Evolutionary conservation across 2,888 invertebrate species (phyloP).

Genomic region (Ceratothoa steindachneri): DNA sequence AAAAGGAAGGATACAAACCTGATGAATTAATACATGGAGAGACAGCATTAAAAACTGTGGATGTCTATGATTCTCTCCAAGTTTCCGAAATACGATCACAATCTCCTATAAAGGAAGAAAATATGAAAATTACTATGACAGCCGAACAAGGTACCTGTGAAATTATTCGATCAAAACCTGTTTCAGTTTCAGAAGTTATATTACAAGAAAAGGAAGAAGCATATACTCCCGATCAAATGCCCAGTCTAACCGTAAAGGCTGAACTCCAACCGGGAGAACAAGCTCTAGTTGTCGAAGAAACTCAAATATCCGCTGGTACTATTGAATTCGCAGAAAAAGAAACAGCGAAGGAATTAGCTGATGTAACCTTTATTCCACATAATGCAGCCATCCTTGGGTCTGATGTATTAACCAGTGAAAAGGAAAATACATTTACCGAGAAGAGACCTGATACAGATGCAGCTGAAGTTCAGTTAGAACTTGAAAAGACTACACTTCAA

Average conservation of each 20-base stretch:
- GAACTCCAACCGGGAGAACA: slow-evolving; percentile 28
- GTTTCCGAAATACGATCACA: slow-evolving; percentile 48
- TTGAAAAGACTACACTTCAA: slow-evolving; percentile 49
- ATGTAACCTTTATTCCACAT: slow-evolving; percentile 50
- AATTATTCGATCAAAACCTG: slow-evolving; percentile 30
- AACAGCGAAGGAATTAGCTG: slow-evolving; percentile 50
- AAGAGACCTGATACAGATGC: slow-evolving; percentile 53
- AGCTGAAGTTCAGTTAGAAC: slow-evolving; percentile 27
- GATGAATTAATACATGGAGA: background rate
- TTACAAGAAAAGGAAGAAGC: slow-evolving; percentile 47
- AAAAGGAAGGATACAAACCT: slow-evolving; percentile 9
- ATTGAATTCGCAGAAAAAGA: slow-evolving; percentile 48
- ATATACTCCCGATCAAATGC: slow-evolving; percentile 34
- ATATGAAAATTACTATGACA: background rate
- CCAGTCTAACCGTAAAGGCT: slow-evolving; percentile 26
- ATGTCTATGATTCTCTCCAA: slow-evolving; percentile 3
- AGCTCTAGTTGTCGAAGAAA: slow-evolving; percentile 35
- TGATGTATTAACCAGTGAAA: slow-evolving; percentile 54
- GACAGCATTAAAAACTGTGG: background rate
- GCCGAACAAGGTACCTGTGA: slow-evolving; percentile 34
- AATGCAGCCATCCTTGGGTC: slow-evolving; percentile 58
- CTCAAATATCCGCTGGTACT: slow-evolving; percentile 19
- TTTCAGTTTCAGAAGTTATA: slow-evolving; percentile 30
- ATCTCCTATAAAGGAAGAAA: background rate
- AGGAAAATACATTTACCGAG: slow-evolving; percentile 59